These are phyloP conservation scores for Lamprotornis superbus DNA, from an alignment of 2,113 vertebrate species.

Conservation along the genomic window DNA sequence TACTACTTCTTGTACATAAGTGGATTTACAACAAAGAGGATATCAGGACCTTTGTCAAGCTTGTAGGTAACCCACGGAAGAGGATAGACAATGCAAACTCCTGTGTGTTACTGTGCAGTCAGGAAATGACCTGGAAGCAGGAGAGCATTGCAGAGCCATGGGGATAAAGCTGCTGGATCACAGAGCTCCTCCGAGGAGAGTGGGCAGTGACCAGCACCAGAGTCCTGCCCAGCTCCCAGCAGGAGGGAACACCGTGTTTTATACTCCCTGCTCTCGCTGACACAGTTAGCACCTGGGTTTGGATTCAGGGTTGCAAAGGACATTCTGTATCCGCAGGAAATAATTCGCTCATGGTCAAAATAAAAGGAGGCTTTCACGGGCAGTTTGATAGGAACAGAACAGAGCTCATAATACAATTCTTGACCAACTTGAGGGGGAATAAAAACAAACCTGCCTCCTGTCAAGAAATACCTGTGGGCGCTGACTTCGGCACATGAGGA, in stretches of 20 bases:
- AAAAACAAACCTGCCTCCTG: neutral
- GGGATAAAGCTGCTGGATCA: neutral
- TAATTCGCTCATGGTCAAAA: neutral
- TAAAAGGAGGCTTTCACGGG: neutral
- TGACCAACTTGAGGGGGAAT: neutral
- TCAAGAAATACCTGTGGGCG: neutral
- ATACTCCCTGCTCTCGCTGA: neutral
- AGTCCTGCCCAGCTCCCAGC: neutral
- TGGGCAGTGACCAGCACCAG: neutral
- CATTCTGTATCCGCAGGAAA: neutral
- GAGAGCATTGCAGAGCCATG: neutral
- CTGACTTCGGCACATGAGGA: neutral
- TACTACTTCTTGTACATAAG: rapidly evolving
- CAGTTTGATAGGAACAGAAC: neutral
- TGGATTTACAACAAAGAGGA: neutral
- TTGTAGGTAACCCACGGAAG: neutral
- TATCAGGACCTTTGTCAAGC: neutral
- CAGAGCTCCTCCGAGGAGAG: neutral
- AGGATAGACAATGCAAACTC: neutral
- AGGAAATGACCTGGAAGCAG: neutral
- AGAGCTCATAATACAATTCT: neutral
- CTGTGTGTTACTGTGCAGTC: neutral
- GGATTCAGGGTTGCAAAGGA: neutral
- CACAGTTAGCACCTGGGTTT: neutral
- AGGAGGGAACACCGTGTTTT: neutral